phyloP scores from a whole-genome alignment of 2,888 invertebrate species.

The Apamea epomidion region DNA sequence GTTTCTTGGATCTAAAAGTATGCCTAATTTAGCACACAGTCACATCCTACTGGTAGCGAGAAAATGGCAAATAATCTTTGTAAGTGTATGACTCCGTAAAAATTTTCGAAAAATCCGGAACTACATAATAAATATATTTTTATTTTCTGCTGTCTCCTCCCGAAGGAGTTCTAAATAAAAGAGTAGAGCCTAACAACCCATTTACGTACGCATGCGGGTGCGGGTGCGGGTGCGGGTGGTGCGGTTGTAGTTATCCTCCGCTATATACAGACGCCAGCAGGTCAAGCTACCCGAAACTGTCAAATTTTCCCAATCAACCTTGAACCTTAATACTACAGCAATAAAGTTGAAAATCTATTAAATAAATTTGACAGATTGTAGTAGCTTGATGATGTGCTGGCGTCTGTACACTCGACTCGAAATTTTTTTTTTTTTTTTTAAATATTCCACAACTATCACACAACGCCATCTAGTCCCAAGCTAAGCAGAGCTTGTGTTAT shows the following conservation, averaged over 20 bases:
- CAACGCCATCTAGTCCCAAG: no score
- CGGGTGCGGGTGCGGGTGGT: conserved; percentile 1
- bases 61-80: neutral
- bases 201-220: conserved; percentile 1
- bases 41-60: neutral
- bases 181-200: neutral
- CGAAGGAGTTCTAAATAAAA: neutral
- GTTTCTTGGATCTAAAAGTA: neutral
- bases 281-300: no score
- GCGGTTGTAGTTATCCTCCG: neutral
- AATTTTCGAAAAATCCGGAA: neutral
- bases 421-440: no score
- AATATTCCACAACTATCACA: no score
- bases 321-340: no score
- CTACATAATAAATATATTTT: neutral
- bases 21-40: neutral
- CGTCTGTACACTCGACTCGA: neutral
- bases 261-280: no score
- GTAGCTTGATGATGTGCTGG: no score
- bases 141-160: neutral
- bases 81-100: neutral
- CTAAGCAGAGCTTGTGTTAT: no score
- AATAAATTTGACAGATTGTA: no score
- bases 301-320: no score
- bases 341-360: no score